Evolutionary conservation across 2,113 vertebrate genomes (phyloP), one percentile per base, ranked within the genome.

Genomic region (Perccottus glenii): DNA sequence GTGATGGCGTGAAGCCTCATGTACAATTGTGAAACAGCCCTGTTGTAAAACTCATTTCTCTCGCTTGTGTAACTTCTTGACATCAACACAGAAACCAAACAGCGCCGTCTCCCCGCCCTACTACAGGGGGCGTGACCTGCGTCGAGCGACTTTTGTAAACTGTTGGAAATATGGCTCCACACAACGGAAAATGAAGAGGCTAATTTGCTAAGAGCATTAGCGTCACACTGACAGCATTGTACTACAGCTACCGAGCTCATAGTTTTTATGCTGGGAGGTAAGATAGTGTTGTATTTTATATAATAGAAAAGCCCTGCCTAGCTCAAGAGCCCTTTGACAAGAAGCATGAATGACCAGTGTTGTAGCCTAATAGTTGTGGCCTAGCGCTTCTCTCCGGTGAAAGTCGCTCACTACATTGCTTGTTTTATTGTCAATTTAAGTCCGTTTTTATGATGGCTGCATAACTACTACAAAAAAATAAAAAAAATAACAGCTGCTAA

Each of bases 31-130:
- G 69, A 85, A 78, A 82, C 43, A 19, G 47, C 11, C 57, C 63
- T 56, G 40, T 83, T 78, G 71, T 66, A 75, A 64, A 84, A 83
- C 60, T 58, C 38, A 15, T 11, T 60, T 51, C 33, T 51, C 67
- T 49, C 57, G 84, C 84, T 92, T 91, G 90, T 92, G 89, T 90
- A 93, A 92, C 89, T 91, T 90, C 86, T 74, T 78, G 51, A 83
- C 85, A 86, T 80, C 75, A 71, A 83, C 58, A 83, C 58, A 76
- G 12, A 73, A 56, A 64, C 73, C 71, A 70, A 87, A 83, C 78
- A 65, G 16, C 49, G 16, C 43, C 51, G 0, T 55, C 61, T 67
- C 69, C 64, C 90, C 81, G 78, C 87, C 92, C 90, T 86, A 87
- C 90, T 89, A 90, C 11, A 4, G 83, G 67, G 77, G 64, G 81